Base-by-base conservation (phyloP, 2,797 vertebrate species). In the Premnoplex brunnescens region DNA sequence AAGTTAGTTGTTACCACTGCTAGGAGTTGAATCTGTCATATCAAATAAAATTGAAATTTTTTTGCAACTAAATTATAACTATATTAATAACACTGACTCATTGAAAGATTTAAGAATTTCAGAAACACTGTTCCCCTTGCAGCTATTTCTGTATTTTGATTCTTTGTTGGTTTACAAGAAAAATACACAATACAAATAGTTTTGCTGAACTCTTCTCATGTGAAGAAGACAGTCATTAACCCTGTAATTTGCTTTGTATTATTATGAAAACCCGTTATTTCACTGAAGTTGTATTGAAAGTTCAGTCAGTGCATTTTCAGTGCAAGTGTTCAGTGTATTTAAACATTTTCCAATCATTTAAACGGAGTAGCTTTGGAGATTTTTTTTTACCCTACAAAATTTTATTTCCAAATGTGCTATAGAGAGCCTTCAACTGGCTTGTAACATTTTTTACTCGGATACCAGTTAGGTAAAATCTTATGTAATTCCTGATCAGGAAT, bases 91-190 rank as follows among this genome's bases (percentile, higher is more conserved):
- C 22, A 44, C 48, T 49, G 48, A 27, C 48, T 49, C 48, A 52
- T 21, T 39, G 7, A 14, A 39, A 9, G 10, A 60, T 87, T 84
- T 46, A 41, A 8, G 67, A 36, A 28, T 59, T 75, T 91, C 34
- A 3, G 4, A 64, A 68, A 14, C 7, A 28, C 17, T 3, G 0
- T 41, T 83, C 5, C 16, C 4, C 24, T 32, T 13, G 1, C 12
- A 49, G 10, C 16, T 27, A 6, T 17, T 43, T 76, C 32, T 48
- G 8, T 41, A 48, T 62, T 91, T 72, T 54, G 11, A 68, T 78
- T 58, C 37, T 73, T 68, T 68, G 54, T 3, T 21, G 27, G 18
- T 54, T 87, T 34, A 27, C 59, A 41, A 74, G 41, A 87, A 74
- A 20, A 83, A 69, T 23, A 58, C 3, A 43, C 8, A 16, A 17